phyloP scores from a whole-genome alignment of 2,113 vertebrate species.

The Dicaeum eximium region DNA sequence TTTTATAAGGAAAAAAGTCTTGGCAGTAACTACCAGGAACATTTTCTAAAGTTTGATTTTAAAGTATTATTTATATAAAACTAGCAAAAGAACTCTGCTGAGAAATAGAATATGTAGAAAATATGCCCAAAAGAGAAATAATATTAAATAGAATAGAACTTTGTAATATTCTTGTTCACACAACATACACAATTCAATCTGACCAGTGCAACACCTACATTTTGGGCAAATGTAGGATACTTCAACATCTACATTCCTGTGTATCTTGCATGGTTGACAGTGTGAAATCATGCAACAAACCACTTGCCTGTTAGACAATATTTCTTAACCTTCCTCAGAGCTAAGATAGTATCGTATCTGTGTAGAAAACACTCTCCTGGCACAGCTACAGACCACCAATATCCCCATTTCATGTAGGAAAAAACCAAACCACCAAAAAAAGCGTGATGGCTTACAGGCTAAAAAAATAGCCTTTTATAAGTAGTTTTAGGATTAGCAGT shows the following conservation, averaged over 20 bases:
- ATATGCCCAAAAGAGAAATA: background rate
- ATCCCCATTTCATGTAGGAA: background rate
- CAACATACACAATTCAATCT: background rate
- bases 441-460: background rate
- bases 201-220: background rate
- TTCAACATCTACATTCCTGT: background rate
- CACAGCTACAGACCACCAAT: background rate
- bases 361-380: background rate
- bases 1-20: conserved; percentile 15
- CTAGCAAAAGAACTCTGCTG: background rate
- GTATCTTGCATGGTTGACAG: background rate
- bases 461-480: background rate
- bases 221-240: background rate
- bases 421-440: background rate
- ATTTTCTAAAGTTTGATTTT: background rate
- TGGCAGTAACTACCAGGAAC: background rate
- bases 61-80: conserved; percentile 1
- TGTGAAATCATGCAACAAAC: background rate
- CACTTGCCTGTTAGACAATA: background rate
- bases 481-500: background rate
- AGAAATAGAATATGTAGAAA: conserved; percentile 15
- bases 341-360: background rate
- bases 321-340: background rate
- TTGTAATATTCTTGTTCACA: background rate
- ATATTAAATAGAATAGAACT: background rate